Percentiles rank a stretch among this genome's conserved stretches.
These are phyloP conservation scores for Boulengeromyrus knoepffleri DNA, from an alignment of 2,113 vertebrate genomes.

Conservation along the genomic window DNA sequence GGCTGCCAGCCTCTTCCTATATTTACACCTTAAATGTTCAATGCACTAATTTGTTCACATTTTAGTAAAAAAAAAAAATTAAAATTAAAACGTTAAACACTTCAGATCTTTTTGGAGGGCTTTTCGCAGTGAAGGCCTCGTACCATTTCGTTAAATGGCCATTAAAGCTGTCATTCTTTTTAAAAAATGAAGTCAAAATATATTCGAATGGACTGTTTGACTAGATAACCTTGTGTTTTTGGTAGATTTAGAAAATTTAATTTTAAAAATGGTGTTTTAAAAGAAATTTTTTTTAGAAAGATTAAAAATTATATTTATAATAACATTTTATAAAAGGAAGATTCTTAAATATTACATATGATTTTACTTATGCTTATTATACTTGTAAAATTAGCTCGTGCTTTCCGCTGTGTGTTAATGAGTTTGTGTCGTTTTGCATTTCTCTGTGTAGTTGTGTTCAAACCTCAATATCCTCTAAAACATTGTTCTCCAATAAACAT, in stretches of 20 bases:
- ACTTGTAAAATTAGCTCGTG: not conserved
- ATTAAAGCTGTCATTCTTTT: not conserved
- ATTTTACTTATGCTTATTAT: not conserved
- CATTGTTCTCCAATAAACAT: not conserved
- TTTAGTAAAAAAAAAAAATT: not conserved
- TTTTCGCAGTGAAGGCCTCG: not conserved
- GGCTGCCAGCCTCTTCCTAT: not conserved
- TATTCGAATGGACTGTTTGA: not conserved
- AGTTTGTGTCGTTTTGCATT: not conserved
- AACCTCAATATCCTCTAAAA: not conserved
- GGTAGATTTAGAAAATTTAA: slow-evolving; percentile 5
- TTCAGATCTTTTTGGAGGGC: not conserved
- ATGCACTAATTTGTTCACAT: not conserved
- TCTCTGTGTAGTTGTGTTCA: not conserved
- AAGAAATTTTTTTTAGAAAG: slow-evolving; percentile 12
- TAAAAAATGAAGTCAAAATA: not conserved
- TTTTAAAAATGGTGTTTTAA: slow-evolving; percentile 2
- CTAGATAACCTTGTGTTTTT: slow-evolving; percentile 8
- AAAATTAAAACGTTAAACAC: not conserved
- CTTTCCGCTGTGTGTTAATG: not conserved
- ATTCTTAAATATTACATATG: slow-evolving; percentile 4
- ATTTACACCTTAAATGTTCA: not conserved
- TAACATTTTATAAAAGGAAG: slow-evolving; percentile 15
- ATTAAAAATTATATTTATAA: slow-evolving; percentile 4
- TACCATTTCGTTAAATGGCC: not conserved